phyloP scores from a whole-genome alignment of 1,140 invertebrate species.

The Cataglyphis hispanica region DNA sequence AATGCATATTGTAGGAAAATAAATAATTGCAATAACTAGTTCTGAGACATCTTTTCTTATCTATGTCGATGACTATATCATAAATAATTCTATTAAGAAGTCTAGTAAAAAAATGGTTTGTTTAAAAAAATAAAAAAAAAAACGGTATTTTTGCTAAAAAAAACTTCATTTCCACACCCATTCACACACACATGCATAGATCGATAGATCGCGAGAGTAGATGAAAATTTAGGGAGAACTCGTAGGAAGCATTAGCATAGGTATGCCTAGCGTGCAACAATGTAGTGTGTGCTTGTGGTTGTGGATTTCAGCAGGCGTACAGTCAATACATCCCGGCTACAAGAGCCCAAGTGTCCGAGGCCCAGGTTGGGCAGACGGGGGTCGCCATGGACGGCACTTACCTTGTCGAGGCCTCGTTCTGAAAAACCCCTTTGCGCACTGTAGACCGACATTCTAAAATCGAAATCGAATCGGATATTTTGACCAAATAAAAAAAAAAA shows the following conservation, averaged over 20 bases:
- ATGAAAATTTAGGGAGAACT: constrained; percentile 27
- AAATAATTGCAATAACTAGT: background rate
- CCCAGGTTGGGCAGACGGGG: constrained; percentile 92
- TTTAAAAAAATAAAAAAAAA: background rate
- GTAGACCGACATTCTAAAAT: constrained; percentile 34
- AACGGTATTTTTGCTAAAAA: constrained; percentile 25
- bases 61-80: background rate
- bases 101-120: constrained; percentile 7
- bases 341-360: constrained; percentile 87
- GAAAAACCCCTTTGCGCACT: constrained; percentile 77
- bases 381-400: constrained; percentile 93
- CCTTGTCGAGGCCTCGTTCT: constrained; percentile 94
- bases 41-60: background rate
- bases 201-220: constrained; percentile 51
- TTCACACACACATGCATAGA: constrained; percentile 48
- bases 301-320: constrained; percentile 91
- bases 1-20: background rate
- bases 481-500: constrained; percentile 20
- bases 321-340: constrained; percentile 94
- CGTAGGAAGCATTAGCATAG: constrained; percentile 78
- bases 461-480: background rate
- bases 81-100: background rate
- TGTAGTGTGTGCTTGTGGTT: constrained; percentile 87
- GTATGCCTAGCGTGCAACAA: constrained; percentile 85
- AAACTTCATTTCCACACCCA: constrained; percentile 45